Base-by-base conservation (phyloP, 2,888 invertebrate species). In the Rhagophthalmus giganteus region DNA sequence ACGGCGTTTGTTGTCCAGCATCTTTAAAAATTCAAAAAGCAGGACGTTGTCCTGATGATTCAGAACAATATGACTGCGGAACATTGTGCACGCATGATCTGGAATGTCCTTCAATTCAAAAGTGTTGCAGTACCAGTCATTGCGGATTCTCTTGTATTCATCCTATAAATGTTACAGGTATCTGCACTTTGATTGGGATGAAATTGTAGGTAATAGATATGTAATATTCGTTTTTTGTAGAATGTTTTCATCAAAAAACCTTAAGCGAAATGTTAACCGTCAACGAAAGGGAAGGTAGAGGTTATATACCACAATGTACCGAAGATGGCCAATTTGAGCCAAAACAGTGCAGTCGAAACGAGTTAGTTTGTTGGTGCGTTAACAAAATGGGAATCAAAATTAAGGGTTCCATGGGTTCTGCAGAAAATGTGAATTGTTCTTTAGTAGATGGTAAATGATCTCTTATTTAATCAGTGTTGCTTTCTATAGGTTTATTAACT, bases 311-410 rank as follows among this genome's bases (percentile, higher is more conserved):
- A 0, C 90, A 92, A 65, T 92, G 92, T 65, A 77, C 79, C 16
- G 72, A 69, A 35, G 85, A 84, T 53, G 91, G 92, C 0, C 80
- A 83, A 38, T 92, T 89, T 69, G 77, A 84, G 15, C 79, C 85
- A 0, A 81, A 79, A 54, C 92, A 92, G 66, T 92, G 92, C 70
- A 91, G 90, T 1, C 80, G 90, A 46, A 92, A 92, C 70, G 89
- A 88, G 14, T 73, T 90, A 14, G 90, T 92, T 57, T 92, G 92
- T 70, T 92, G 92, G 92, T 92, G 92, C 67, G 92, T 92, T 1
- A 88, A 90, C 69, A 78, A 82, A 11, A 81, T 82, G 20, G 92
- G 92, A 1, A 82, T 86, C 66, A 91, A 91, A 69, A 78, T 88
- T 16, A 82, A 84, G 38, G 87, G 88, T 1, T 84, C 88, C 2